Percentiles rank a stretch among this genome's conserved stretches.
Evolutionary conservation across 2,888 invertebrate species (phyloP).

Genomic region (Caenorhabditis sp.): DNA sequence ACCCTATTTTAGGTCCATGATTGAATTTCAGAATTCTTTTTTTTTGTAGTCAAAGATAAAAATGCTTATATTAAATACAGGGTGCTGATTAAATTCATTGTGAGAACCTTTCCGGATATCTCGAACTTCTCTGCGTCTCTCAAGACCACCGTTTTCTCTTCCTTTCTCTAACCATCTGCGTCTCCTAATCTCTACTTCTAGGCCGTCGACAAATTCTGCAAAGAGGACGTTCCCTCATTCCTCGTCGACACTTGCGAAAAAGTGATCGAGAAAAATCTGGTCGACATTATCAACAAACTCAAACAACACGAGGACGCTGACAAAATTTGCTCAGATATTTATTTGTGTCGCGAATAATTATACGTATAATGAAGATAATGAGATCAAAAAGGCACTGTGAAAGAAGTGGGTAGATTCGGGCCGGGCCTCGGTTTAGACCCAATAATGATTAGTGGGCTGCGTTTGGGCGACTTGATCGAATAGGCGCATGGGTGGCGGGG

Average conservation of each 20-base stretch:
- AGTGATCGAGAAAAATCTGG: conserved; percentile 40
- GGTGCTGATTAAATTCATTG: no score
- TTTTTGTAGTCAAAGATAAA: no score
- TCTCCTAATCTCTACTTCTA: conserved; percentile 4
- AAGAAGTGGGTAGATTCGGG: no score
- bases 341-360: conserved; percentile 14
- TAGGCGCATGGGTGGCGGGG: conserved; percentile 52
- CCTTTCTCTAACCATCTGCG: no score
- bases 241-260: conserved; percentile 40
- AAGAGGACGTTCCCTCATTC: conserved; percentile 34
- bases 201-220: conserved; percentile 42
- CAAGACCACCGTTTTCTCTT: background rate
- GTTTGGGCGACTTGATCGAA: conserved; percentile 51
- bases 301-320: conserved; percentile 35
- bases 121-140: no score
- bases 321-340: conserved; percentile 38
- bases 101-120: no score
- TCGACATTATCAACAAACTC: conserved; percentile 35
- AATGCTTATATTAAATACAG: no score
- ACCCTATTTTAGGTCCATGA: no score
- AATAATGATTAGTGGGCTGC: conserved; percentile 41
- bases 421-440: conserved; percentile 24
- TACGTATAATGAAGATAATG: background rate
- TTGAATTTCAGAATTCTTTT: no score
- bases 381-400: background rate